Conservation (phyloP, 1,140 invertebrate genomes). For the Drosophila littoralis region DNA sequence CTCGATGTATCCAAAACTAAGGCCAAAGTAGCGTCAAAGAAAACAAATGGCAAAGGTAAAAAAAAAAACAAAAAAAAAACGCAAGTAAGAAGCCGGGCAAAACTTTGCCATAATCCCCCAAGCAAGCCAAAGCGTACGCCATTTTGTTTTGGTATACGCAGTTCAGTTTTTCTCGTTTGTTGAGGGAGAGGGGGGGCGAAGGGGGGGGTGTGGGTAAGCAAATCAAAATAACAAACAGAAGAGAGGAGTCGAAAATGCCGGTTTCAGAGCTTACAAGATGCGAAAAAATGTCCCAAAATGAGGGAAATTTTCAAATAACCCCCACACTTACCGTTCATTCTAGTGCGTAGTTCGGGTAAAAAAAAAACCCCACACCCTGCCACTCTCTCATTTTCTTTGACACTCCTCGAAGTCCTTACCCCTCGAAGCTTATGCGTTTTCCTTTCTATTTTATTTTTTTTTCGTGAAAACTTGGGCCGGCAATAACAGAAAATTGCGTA, state of each 20-base stretch:
- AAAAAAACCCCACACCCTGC: constrained; percentile 7
- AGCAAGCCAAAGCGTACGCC: constrained; percentile 39
- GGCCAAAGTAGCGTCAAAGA: constrained; percentile 50
- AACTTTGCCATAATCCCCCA: constrained; percentile 21
- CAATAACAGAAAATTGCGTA: constrained; percentile 73
- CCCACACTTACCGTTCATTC: background rate
- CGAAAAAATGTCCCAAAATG: constrained; percentile 17
- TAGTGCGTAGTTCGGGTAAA: constrained; percentile 34
- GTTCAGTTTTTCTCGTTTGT: constrained; percentile 25
- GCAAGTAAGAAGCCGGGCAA: constrained; percentile 21
- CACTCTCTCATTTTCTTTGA: constrained; percentile 3
- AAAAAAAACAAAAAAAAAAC: constrained; percentile 20
- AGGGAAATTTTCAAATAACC: constrained; percentile 43
- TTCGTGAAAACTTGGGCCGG: constrained; percentile 45
- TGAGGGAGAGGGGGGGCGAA: constrained; percentile 1
- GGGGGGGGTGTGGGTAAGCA: constrained; percentile 20
- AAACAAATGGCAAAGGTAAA: constrained; percentile 64
- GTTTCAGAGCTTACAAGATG: constrained; percentile 51
- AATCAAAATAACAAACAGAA: constrained; percentile 43
- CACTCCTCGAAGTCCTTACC: constrained; percentile 1
- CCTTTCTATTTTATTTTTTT: constrained; percentile 32
- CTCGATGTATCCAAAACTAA: constrained; percentile 65
- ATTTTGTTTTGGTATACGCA: constrained; percentile 78
- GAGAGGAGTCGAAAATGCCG: constrained; percentile 46
- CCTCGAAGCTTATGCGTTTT: constrained; percentile 42